Evolutionary conservation across 2,113 vertebrate species (phyloP).

Genomic region (Grus americana): DNA sequence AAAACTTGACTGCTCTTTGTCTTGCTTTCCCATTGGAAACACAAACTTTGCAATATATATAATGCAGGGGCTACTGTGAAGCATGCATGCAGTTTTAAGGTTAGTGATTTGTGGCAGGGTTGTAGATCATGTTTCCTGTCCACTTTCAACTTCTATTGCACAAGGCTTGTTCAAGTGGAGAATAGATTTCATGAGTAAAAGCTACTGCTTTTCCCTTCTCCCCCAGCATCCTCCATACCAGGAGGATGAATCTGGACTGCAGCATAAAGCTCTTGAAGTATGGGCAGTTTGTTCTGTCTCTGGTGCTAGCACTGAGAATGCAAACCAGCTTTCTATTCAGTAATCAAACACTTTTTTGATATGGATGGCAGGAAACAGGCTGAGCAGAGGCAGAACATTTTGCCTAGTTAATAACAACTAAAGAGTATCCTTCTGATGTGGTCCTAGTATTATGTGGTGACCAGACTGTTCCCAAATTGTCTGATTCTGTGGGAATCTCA

Average conservation of each 20-base stretch:
- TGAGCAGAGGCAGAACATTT: background rate
- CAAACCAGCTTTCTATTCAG: no score
- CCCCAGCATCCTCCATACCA: no score
- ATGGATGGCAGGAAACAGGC: background rate
- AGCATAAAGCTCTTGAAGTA: no score
- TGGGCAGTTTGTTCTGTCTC: no score
- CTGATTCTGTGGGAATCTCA: background rate
- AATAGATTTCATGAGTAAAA: background rate
- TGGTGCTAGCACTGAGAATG: no score
- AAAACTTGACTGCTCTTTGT: background rate
- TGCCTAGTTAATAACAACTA: background rate
- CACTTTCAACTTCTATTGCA: background rate
- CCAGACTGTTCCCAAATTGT: background rate
- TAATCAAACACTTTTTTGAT: no score
- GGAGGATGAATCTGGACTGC: no score
- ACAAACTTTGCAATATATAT: background rate
- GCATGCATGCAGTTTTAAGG: background rate
- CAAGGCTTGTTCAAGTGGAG: background rate
- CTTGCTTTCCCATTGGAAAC: background rate
- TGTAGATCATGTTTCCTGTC: background rate
- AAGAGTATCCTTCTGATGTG: background rate
- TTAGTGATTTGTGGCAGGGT: background rate
- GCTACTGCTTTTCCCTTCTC: background rate
- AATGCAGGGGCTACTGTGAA: background rate
- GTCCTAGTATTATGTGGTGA: background rate